These are phyloP conservation scores for Pyrrhia umbra DNA, from an alignment of 2,888 invertebrate genomes.

Conservation along the genomic window DNA sequence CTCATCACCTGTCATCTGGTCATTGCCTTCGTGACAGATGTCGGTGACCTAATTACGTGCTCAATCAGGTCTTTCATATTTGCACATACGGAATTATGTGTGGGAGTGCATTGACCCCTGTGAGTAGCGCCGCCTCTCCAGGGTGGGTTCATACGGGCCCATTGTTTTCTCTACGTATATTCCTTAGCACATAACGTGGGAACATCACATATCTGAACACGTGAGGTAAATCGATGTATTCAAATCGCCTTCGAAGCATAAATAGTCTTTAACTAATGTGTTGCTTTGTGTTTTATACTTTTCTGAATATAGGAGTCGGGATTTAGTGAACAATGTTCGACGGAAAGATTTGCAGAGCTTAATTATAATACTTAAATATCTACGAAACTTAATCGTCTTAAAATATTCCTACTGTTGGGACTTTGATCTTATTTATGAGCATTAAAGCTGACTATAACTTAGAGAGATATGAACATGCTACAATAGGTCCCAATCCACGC, in stretches of 20 bases:
- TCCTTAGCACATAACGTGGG: constrained; percentile 79
- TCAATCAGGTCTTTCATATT: constrained; percentile 60
- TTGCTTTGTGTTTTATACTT: constrained; percentile 3
- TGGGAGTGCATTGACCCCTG: constrained; percentile 75
- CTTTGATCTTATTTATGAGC: no score
- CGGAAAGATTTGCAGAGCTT: neutral
- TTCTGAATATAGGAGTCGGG: constrained; percentile 15
- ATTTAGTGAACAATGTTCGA: neutral
- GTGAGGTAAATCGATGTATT: constrained; percentile 59
- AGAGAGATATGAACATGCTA: no score
- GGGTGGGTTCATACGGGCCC: constrained; percentile 87
- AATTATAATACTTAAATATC: no score
- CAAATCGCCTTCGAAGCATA: constrained; percentile 37
- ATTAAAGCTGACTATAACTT: no score
- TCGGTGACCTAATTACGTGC: constrained; percentile 55
- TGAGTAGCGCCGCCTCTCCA: constrained; percentile 65
- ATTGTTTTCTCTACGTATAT: constrained; percentile 79
- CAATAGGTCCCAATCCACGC: neutral
- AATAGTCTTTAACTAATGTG: constrained; percentile 48
- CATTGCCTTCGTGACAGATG: constrained; percentile 36
- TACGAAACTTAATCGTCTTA: neutral
- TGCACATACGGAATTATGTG: constrained; percentile 68
- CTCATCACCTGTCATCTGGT: constrained; percentile 9
- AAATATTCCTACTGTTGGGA: no score
- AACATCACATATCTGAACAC: constrained; percentile 68